A percentile compares a stretch with the other conserved stretches of the same genome.
phyloP scores from a whole-genome alignment of 37 sponge, comb jelly and placozoan species.

The Beroe forskalii region DNA sequence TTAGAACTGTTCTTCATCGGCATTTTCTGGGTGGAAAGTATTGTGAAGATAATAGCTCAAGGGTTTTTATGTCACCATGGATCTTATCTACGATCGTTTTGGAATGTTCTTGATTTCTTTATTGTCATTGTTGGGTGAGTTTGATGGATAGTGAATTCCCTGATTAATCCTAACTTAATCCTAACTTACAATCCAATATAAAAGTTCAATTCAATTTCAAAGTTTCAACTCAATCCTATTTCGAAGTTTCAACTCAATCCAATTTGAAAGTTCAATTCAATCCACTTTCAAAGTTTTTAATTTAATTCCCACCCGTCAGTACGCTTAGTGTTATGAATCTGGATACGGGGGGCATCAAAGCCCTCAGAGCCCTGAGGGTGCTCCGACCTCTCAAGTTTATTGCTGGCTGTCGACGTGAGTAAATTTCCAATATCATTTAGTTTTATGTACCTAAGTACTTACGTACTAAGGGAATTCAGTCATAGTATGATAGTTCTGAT shows the following conservation, averaged over 20 bases:
- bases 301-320: neutral
- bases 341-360: constrained; percentile 62
- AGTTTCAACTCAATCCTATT: too few species aligned
- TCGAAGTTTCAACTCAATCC: too few species aligned
- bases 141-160: too few species aligned
- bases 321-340: constrained; percentile 54
- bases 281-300: too few species aligned
- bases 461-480: too few species aligned
- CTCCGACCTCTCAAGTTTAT: constrained; percentile 66
- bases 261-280: too few species aligned
- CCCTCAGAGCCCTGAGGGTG: constrained; percentile 68
- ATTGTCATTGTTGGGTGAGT: constrained; percentile 72
- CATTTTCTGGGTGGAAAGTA: constrained; percentile 71
- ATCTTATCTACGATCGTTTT: constrained; percentile 57
- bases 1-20: constrained; percentile 59
- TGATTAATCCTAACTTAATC: too few species aligned
- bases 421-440: too few species aligned
- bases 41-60: constrained; percentile 61
- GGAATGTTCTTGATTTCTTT: constrained; percentile 64
- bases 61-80: constrained; percentile 62
- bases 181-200: too few species aligned
- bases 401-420: constrained; percentile 67
- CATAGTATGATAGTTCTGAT: too few species aligned
- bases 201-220: too few species aligned
- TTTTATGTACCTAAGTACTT: too few species aligned